These are phyloP conservation scores for Lota lota DNA, from an alignment of 2,113 vertebrate genomes.

Conservation along the genomic window DNA sequence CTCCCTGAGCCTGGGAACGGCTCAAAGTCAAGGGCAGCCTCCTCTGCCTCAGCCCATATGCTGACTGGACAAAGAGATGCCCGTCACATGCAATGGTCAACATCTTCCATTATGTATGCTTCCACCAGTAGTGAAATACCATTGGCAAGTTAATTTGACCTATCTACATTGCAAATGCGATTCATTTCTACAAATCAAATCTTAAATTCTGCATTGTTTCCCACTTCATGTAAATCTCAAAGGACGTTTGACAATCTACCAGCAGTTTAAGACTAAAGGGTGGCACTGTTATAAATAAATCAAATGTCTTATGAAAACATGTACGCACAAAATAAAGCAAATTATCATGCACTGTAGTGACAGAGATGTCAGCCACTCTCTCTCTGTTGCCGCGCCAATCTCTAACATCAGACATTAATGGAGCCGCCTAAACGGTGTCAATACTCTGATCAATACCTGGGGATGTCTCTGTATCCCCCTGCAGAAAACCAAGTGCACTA, in stretches of 20 bases:
- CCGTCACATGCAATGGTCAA: neutral
- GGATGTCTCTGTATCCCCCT: constrained; percentile 62
- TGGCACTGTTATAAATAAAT: too few relatives aligned
- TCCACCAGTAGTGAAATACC: neutral
- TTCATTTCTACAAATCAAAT: too few relatives aligned
- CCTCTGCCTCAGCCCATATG: constrained; percentile 16
- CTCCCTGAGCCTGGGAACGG: constrained; percentile 58
- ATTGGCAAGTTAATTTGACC: neutral
- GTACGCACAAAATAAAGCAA: neutral
- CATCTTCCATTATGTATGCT: too few relatives aligned
- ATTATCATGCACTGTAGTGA: constrained; percentile 34
- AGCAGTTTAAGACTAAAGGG: too few relatives aligned
- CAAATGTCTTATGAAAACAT: neutral
- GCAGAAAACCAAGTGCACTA: constrained; percentile 63
- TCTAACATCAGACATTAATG: constrained; percentile 66
- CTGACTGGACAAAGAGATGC: constrained; percentile 38
- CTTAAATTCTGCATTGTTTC: too few relatives aligned
- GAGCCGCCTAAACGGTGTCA: constrained; percentile 70
- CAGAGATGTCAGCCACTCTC: neutral
- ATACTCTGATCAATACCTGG: constrained; percentile 70
- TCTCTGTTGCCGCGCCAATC: constrained; percentile 40
- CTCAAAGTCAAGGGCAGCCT: constrained; percentile 68
- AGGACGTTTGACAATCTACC: too few relatives aligned
- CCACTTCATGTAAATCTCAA: too few relatives aligned
- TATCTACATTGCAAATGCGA: neutral